phyloP scores from a whole-genome alignment of 2,888 invertebrate genomes.

The Leptinotarsa juncta region DNA sequence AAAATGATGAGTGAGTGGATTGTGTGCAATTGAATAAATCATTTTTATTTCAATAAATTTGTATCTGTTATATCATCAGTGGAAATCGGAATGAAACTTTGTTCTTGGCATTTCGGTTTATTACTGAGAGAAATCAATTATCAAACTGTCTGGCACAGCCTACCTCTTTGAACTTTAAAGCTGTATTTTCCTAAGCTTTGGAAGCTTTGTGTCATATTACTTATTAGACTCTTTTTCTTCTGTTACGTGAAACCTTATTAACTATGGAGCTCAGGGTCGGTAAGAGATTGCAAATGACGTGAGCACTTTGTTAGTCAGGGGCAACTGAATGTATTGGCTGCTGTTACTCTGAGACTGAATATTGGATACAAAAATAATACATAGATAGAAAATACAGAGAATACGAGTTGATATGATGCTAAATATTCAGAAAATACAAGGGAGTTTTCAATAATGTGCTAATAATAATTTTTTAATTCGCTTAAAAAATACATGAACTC shows the following conservation, averaged over 20 bases:
- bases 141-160: conserved; percentile 24
- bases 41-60: background rate
- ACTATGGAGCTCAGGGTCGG: conserved; percentile 10
- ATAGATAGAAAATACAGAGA: too few species aligned
- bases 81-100: background rate
- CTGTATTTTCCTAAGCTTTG: conserved; percentile 8
- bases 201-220: conserved; percentile 21
- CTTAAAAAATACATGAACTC: too few species aligned
- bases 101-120: background rate
- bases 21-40: background rate
- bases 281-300: conserved; percentile 20
- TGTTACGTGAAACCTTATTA: conserved; percentile 18
- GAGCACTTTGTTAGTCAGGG: conserved; percentile 5
- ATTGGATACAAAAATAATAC: too few species aligned
- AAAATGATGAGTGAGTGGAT: too few species aligned
- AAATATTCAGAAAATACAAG: too few species aligned
- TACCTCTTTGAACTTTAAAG: conserved; percentile 22
- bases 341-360: background rate
- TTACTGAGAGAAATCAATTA: conserved; percentile 22
- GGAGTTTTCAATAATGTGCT: too few species aligned
- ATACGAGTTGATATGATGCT: too few species aligned
- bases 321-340: background rate
- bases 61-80: background rate
- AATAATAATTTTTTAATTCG: too few species aligned
- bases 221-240: conserved; percentile 19